phyloP scores from a whole-genome alignment of 2,113 vertebrate species.

The Pollimyrus isidori region DNA sequence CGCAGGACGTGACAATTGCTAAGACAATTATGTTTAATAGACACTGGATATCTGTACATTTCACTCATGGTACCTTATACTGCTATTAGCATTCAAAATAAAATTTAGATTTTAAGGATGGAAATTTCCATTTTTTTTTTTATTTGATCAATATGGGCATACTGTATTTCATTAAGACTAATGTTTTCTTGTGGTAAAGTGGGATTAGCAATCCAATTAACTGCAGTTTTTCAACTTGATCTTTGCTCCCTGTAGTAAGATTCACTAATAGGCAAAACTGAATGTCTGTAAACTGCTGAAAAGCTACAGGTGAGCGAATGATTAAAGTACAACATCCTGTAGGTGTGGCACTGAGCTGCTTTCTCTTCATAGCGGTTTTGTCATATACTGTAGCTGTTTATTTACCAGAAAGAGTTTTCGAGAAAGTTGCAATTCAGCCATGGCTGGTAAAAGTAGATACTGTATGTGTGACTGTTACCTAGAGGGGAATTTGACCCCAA shows the following conservation, averaged over 20 bases:
- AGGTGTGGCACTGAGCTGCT: neutral
- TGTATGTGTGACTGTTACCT: neutral
- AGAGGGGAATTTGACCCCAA: neutral
- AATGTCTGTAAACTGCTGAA: neutral
- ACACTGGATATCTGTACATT: neutral
- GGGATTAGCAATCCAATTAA: neutral
- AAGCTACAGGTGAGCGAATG: too few species aligned
- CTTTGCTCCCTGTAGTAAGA: neutral
- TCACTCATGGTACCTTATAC: neutral
- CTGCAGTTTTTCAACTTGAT: neutral
- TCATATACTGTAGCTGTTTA: neutral
- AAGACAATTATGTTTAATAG: neutral
- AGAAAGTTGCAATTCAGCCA: neutral
- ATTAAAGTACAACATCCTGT: neutral
- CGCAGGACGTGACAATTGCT: neutral
- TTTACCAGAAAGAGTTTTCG: neutral
- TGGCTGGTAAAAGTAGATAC: neutral
- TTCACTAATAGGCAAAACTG: neutral
- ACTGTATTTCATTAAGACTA: neutral
- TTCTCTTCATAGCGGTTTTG: neutral
- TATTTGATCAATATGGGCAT: conserved; percentile 2
- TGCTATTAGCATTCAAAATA: neutral
- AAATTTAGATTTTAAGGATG: neutral
- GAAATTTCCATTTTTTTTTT: neutral
- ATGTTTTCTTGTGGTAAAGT: neutral